These are phyloP conservation scores for Apamea anceps DNA, from an alignment of 2,888 invertebrate genomes.

Conservation along the genomic window DNA sequence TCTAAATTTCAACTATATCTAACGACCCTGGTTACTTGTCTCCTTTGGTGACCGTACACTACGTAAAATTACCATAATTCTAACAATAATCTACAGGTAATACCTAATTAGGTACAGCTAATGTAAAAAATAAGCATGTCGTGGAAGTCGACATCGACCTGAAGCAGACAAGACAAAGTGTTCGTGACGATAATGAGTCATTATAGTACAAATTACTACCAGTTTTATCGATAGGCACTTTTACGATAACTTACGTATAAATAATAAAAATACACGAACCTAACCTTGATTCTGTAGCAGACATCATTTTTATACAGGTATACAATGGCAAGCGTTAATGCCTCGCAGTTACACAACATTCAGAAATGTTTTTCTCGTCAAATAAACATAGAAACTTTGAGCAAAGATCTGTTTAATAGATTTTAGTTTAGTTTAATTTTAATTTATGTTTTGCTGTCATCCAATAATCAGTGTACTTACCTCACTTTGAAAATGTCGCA, in stretches of 20 bases:
- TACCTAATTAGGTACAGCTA: slow-evolving; percentile 2
- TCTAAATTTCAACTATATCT: neutral
- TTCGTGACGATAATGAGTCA: slow-evolving; percentile 67
- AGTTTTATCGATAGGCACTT: slow-evolving; percentile 37
- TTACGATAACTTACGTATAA: neutral
- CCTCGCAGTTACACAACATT: neutral
- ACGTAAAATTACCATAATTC: neutral
- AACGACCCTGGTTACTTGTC: neutral
- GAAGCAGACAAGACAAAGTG: slow-evolving; percentile 59
- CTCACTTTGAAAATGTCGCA: neutral
- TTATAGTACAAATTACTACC: slow-evolving; percentile 41
- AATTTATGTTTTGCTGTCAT: neutral
- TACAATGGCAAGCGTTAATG: neutral
- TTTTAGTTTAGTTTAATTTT: neutral
- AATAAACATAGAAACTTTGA: neutral
- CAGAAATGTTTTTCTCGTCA: too few species aligned
- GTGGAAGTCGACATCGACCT: slow-evolving; percentile 57
- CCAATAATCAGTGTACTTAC: neutral
- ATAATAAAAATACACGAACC: slow-evolving; percentile 28
- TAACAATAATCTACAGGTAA: neutral
- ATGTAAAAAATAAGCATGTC: slow-evolving; percentile 27
- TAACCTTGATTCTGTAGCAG: slow-evolving; percentile 8
- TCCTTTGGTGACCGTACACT: neutral
- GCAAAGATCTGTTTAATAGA: neutral
- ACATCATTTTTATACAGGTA: neutral